A percentile compares a stretch with the other conserved stretches of the same genome.
These are phyloP conservation scores for Nothocercus julius DNA, from an alignment of 2,113 vertebrate genomes.

Conservation along the genomic window DNA sequence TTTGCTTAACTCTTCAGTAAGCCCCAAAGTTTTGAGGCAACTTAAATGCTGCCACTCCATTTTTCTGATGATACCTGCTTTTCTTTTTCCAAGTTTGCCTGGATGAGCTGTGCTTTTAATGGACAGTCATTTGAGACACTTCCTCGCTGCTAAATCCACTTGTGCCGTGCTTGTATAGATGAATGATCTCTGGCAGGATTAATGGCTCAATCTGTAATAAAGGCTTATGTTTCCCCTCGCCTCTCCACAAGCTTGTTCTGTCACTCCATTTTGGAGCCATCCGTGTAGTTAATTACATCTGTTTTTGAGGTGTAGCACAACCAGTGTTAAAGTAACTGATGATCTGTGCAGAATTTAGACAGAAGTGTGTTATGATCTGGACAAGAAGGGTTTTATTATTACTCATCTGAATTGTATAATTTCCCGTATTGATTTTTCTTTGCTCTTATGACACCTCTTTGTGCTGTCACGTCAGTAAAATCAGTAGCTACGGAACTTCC, in stretches of 20 bases:
- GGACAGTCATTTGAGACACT: not conserved
- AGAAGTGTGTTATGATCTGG: not conserved
- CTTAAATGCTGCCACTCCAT: not conserved
- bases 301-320: not conserved
- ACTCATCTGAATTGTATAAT: not conserved
- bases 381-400: not conserved
- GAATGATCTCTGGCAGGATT: not conserved
- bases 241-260: not conserved
- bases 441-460: not conserved
- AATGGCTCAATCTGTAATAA: not conserved
- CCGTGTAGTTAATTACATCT: not conserved
- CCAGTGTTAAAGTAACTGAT: not conserved
- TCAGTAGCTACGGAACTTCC: not conserved
- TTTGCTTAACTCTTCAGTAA: not conserved
- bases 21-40: not conserved
- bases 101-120: not conserved
- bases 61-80: not conserved
- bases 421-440: not conserved
- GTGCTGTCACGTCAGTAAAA: not conserved
- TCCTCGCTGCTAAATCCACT: not conserved
- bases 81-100: not conserved
- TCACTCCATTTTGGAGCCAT: not conserved
- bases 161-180: not conserved
- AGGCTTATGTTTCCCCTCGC: not conserved
- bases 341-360: not conserved